Base-by-base conservation (phyloP, 2,113 vertebrate species). In the Pelodiscus sinensis region DNA sequence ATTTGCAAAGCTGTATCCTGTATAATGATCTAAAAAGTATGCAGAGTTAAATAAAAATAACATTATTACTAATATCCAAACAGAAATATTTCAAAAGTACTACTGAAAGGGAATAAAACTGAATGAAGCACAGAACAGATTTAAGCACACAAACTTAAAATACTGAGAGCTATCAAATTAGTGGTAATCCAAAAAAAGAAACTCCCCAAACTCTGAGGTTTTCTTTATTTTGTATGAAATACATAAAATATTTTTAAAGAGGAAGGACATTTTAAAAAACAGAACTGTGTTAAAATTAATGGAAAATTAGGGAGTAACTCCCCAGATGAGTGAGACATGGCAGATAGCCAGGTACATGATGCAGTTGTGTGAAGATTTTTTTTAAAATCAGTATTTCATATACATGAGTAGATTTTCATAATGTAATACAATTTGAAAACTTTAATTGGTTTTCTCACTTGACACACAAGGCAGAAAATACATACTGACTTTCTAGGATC, bases 281-380 rank as follows among this genome's bases (percentile, higher is more conserved):
- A 90, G 58, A 93, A 78, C 13, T 73, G 87, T 54, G 82, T 95
- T 88, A 35, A 88, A 96, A 68, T 85, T 85, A 93, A 81, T 85
- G 65, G 50, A 91, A 81, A 60, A 24, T 79, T 21, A 89, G 92
- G 82, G 12, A 87, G 35, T 11, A 56, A 90, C 35, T 24, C 56
- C 57, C 24, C 85, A 90, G 83, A 81, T 81, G 81, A 93, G 56
- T 89, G 82, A 94, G 83, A 87, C 91, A 78, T 88, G 83, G 75
- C 60, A 84, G 79, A n/a, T 88, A 78, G 83, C 68, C 60, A 84
- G 79, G 35, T 88, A 73, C 56, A 90, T 57, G 93, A 62, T 87
- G 94, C 91, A 93, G 65, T 50, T 77, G 58, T 56, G 8, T 65
- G 92, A 16, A 38, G 24, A 81, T 15, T 27, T 56, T 56, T 22